Percentiles rank a stretch among this genome's conserved stretches.
These are phyloP conservation scores for Meta bourneti DNA, from an alignment of 2,888 invertebrate genomes.

Conservation along the genomic window DNA sequence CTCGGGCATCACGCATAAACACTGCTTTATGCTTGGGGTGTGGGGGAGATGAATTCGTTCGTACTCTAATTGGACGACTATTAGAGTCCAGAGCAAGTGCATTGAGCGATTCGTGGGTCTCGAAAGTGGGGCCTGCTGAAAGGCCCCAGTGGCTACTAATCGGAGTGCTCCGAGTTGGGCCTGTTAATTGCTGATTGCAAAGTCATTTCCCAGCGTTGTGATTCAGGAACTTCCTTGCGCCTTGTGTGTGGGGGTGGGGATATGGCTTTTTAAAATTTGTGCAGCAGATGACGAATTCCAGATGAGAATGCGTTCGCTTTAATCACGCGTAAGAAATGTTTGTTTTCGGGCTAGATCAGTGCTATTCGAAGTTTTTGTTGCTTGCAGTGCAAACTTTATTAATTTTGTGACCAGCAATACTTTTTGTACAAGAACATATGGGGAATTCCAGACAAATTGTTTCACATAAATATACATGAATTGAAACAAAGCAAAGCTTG, in stretches of 20 bases:
- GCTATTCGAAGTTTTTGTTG: neutral
- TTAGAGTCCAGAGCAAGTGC: slow-evolving; percentile 69
- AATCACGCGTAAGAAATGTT: no score
- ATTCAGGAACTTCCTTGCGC: slow-evolving; percentile 31
- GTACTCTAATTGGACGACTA: slow-evolving; percentile 62
- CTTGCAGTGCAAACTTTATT: neutral
- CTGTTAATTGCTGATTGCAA: slow-evolving; percentile 70
- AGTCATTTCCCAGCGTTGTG: slow-evolving; percentile 48
- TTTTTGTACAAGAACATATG: no score
- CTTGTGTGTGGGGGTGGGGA: neutral
- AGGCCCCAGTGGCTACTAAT: slow-evolving; percentile 68
- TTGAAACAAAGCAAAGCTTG: no score
- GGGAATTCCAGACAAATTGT: no score
- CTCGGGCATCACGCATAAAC: slow-evolving; percentile 47
- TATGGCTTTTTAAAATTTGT: neutral
- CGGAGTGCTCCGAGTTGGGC: slow-evolving; percentile 31
- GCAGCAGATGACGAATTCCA: no score
- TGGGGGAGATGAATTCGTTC: slow-evolving; percentile 15
- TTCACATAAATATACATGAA: no score
- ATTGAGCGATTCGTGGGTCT: slow-evolving; percentile 38
- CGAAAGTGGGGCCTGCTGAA: neutral
- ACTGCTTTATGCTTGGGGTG: neutral
- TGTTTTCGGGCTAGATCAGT: no score
- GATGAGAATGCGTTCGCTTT: no score
- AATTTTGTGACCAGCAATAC: neutral